Base-by-base conservation (phyloP, 2,888 invertebrate genomes). In the Parnassius mnemosyne region DNA sequence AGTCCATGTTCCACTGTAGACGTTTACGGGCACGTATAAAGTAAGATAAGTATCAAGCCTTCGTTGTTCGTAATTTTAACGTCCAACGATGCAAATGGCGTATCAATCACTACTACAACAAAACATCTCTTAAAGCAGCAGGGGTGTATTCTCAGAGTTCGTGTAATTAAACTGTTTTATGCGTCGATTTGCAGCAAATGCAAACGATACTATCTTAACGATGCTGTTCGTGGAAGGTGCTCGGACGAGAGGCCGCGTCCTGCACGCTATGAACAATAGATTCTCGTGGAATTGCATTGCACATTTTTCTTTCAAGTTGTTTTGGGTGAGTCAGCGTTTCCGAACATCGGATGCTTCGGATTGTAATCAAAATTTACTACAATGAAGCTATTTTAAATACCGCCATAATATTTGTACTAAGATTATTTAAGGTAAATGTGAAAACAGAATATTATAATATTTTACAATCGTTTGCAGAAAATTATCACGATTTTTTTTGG, bases 211-310 rank as follows among this genome's bases (percentile, higher is more conserved):
- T 11, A 55, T 60, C 60, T 55, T 13, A 50, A 51, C 49, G 52
- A 47, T 52, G 44, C 51, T 34, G 46, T 61, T 61, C 57, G 57
- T 61, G 61, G 61, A 57, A 61, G 52, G 52, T 10, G 43, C 54
- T 1, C 58, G 41, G 44, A 10, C 42, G 13, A 12, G 20, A 3
- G 25, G 20, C 13, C 41, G 9, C 50, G 42, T 51, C 57, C 25
- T 34, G 49, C 51, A 11, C 49, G 41, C 10, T 34, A 7, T 44
- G 49, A 13, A 55, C 60, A 55, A 43, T 44, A 25, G n/a, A 11
- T 11, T 55, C 55, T 44, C 43, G 50, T 13, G 34, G 44, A 55
- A 50, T 44, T 7, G 2, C 49, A 3, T 55, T 60, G 13, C 3
- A 54, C 25, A 0, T 20, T 53, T 60, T 55, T 51, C 60, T 54